Base-by-base conservation (phyloP, 1,140 invertebrate species). In the Pseudomyrmex gracilis region DNA sequence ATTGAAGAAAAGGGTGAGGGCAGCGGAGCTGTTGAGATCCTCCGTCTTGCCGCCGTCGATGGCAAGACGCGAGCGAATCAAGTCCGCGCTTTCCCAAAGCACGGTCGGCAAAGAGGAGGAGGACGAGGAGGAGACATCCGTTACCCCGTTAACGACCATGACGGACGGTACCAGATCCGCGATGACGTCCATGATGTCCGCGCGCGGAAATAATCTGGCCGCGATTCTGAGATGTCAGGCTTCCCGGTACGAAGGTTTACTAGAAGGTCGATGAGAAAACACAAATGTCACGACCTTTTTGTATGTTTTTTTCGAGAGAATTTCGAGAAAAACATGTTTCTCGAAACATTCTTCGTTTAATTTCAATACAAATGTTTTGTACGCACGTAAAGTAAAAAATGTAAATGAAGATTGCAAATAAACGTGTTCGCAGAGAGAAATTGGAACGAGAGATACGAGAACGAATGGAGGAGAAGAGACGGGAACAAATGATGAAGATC, bases 21-120 rank as follows among this genome's bases (percentile, higher is more conserved):
- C 96, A 0, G 95, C 96, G 86, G 96, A 97, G 91, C 94, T 97
- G 93, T 91, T 97, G 82, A 95, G 95, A 82, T 95, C 94, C 3
- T 95, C 96, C 1, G 96, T 95, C 12, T 93, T 96, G 67, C 96
- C 96, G 10, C 96, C 96, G 0, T 96, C 95, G 5, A 97, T 97
- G 96, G 96, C 95, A 0, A 93, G 95, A 57, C 92, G 96, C 57
- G 96, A 97, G 86, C 95, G 94, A 77, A 87, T 93, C 0, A 93
- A 92, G 73, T 92, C 92, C 13, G 94, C 94, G 2, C 45, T 94
- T 93, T 73, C 94, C 84, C 47, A 94, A 87, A 64, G 93, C 87
- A 17, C 93, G 91, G 57, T 92, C 87, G 83, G 94, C 93, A 87
- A 90, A 91, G 94, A 92, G 15, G 85, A 90, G 92, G 94, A 93